phyloP scores from a whole-genome alignment of 1,140 invertebrate species.

The Ditylenchus dipsaci region DNA sequence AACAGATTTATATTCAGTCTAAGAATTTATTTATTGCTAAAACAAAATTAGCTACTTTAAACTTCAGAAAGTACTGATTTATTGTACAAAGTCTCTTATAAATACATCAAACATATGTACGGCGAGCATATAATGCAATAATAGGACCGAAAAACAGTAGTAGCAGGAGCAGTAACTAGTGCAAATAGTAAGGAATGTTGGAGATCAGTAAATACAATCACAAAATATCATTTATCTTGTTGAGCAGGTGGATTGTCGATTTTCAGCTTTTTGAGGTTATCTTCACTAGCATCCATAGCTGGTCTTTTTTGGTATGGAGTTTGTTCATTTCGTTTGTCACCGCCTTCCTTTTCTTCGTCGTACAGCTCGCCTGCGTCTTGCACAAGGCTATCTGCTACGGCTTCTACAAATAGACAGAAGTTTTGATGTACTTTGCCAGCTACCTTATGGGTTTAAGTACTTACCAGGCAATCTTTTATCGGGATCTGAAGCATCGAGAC shows the following conservation, averaged over 20 bases:
- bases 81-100: too few species aligned
- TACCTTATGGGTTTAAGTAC: slow-evolving; percentile 19
- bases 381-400: slow-evolving; percentile 79
- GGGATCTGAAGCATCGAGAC: slow-evolving; percentile 47
- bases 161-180: too few species aligned
- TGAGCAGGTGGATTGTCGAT: not conserved
- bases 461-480: slow-evolving; percentile 47
- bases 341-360: slow-evolving; percentile 72
- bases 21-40: too few species aligned
- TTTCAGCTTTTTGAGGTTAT: not conserved
- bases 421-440: not conserved
- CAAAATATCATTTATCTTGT: too few species aligned
- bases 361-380: slow-evolving; percentile 92
- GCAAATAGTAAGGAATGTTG: too few species aligned
- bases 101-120: too few species aligned
- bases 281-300: not conserved
- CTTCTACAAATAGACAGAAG: slow-evolving; percentile 68
- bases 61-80: too few species aligned
- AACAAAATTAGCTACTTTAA: too few species aligned
- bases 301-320: not conserved
- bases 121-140: too few species aligned
- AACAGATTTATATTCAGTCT: too few species aligned
- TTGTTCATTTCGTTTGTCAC: slow-evolving; percentile 34
- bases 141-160: too few species aligned
- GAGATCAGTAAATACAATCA: too few species aligned